Evolutionary conservation across 92 coral and sea anemone species (phyloP), one percentile per base, ranked within the genome.

Genomic region (Diadumene lineata): DNA sequence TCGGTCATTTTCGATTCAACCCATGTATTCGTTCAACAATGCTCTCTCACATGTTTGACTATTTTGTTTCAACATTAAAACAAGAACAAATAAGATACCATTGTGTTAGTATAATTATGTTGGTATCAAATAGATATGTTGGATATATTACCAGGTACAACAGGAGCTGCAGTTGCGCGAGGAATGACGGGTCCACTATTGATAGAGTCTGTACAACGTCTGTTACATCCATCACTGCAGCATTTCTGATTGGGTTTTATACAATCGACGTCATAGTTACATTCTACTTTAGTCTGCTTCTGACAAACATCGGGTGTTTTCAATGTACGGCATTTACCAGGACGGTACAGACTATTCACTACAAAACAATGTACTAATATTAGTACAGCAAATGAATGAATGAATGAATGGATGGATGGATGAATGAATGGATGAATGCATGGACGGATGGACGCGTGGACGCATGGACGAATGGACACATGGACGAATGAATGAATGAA

Each of bases 221-320:
- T 70, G 19, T 79, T 74, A 60, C 94, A 89, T 25, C 94, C 90
- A 60, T 89, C 67, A 34, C 68, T 43, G 34, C 94, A 89, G 60
- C 94, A 89, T 58, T 89, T 89, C 63, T 72, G 75, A 31, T 66
- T 72, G 43, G 66, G 74, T 3, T 34, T 68, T 15, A 4, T 63
- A 69, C 94, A 89, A 34, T 85, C 90, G 8, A 78, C 71, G 58
- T 89, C 94, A 27, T 78, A 74, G 64, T 75, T 82, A 64, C 94
- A 89, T 31, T 68, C 74, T 16, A 32, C 46, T 27, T 26, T 44
- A 1, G 56, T 64, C 69, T 57, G 68, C 50, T 60, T 63, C 4
- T 53, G 58, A 57, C 94, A 89, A 24, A 56, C 60, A 15, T 74
- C 64, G 17, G 90, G 88, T 50, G 56, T 82, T 31, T 64, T 75